Conservation (phyloP, 2,888 invertebrate genomes). For the Fabriciana adippe region DNA sequence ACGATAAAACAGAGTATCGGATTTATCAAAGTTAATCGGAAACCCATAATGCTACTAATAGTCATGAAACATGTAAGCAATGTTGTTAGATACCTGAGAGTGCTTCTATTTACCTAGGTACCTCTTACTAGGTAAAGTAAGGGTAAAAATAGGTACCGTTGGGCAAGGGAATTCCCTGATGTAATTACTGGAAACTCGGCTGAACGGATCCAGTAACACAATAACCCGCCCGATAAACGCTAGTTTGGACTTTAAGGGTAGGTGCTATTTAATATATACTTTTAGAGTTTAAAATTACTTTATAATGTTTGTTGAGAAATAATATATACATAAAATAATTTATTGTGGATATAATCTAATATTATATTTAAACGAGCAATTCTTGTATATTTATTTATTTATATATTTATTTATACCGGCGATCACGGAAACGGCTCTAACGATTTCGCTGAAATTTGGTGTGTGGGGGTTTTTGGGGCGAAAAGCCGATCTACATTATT, state of each 20-base stretch:
- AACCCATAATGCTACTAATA: conserved; percentile 10
- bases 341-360: too few species aligned
- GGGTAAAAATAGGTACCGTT: conserved; percentile 60
- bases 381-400: too few species aligned
- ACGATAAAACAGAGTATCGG: conserved; percentile 1
- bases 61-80: conserved; percentile 9
- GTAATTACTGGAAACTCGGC: conserved; percentile 71
- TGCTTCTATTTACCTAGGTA: conserved; percentile 45
- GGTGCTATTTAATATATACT: conserved; percentile 6
- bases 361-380: too few species aligned
- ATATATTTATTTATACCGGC: too few species aligned
- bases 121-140: conserved; percentile 35
- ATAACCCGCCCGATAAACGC: conserved; percentile 64
- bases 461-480: too few species aligned
- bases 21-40: conserved; percentile 22
- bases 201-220: conserved; percentile 70
- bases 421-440: too few species aligned
- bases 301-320: background rate
- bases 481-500: too few species aligned
- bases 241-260: conserved; percentile 29
- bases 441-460: too few species aligned
- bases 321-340: background rate
- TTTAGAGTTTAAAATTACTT: conserved; percentile 4
- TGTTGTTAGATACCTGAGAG: conserved; percentile 34
- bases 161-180: conserved; percentile 71